phyloP scores from a whole-genome alignment of 2,888 invertebrate species.

The Dynastes hyllus region DNA sequence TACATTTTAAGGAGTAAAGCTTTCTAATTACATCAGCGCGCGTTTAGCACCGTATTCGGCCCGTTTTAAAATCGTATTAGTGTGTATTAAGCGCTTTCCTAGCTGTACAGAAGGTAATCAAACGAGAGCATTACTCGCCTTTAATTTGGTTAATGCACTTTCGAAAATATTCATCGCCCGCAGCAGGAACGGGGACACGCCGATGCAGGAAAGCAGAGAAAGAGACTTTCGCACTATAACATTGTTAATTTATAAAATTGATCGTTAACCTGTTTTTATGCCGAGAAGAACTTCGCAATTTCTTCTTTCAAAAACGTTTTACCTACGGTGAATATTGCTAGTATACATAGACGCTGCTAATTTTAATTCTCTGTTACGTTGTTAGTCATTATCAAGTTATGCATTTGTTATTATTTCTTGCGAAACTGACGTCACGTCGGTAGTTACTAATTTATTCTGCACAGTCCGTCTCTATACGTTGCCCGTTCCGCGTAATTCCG shows the following conservation, averaged over 20 bases:
- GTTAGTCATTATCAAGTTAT: constrained; percentile 39
- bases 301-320: not conserved
- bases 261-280: constrained; percentile 30
- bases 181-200: constrained; percentile 21
- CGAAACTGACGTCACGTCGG: constrained; percentile 39
- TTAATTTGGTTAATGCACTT: constrained; percentile 36
- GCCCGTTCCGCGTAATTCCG: not conserved
- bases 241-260: constrained; percentile 29
- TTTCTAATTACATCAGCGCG: constrained; percentile 10
- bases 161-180: constrained; percentile 20
- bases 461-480: constrained; percentile 12
- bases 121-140: constrained; percentile 16
- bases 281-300: not conserved
- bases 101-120: not conserved
- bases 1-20: not conserved
- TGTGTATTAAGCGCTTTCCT: constrained; percentile 3
- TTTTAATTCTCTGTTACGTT: constrained; percentile 36
- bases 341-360: constrained; percentile 18
- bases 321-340: not conserved
- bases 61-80: not conserved
- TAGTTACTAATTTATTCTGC: constrained; percentile 27
- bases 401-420: constrained; percentile 39
- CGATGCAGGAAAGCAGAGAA: not conserved
- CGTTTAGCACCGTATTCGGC: not conserved
- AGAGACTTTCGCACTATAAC: constrained; percentile 24